Evolutionary conservation across 1,140 invertebrate genomes (phyloP).

Genomic region (Drosophila micromelanica): DNA sequence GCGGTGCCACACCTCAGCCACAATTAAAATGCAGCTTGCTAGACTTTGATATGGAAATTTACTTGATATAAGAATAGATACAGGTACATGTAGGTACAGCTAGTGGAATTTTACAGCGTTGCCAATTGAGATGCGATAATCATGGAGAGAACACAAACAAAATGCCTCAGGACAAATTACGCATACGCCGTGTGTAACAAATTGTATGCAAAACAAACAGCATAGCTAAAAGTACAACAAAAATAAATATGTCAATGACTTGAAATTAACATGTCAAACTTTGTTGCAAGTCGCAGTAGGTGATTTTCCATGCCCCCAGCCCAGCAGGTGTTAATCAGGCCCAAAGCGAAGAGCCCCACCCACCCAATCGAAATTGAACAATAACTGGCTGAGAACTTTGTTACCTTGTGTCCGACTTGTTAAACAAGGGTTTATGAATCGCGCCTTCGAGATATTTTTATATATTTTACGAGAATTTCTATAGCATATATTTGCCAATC

Average conservation of each 20-base stretch:
- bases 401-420: too few relatives aligned
- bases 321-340: constrained; percentile 12
- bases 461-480: constrained; percentile 21
- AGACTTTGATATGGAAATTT: constrained; percentile 29
- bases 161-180: constrained; percentile 45
- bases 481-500: constrained; percentile 40
- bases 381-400: neutral
- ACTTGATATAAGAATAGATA: constrained; percentile 6
- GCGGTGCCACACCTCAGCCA: neutral
- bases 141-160: constrained; percentile 1
- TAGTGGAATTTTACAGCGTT: constrained; percentile 39
- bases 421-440: neutral
- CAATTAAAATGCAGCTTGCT: constrained; percentile 66
- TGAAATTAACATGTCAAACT: constrained; percentile 14
- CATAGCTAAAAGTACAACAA: constrained; percentile 6
- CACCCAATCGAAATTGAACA: neutral
- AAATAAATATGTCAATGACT: neutral
- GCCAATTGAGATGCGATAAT: constrained; percentile 35
- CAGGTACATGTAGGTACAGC: neutral
- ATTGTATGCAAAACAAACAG: constrained; percentile 30
- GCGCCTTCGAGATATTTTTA: neutral
- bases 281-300: constrained; percentile 1
- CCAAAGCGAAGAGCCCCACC: neutral
- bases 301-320: constrained; percentile 24
- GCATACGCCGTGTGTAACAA: constrained; percentile 66